These are phyloP conservation scores for Actinia equina DNA, from an alignment of 64 coral and sea anemone species.

Conservation along the genomic window DNA sequence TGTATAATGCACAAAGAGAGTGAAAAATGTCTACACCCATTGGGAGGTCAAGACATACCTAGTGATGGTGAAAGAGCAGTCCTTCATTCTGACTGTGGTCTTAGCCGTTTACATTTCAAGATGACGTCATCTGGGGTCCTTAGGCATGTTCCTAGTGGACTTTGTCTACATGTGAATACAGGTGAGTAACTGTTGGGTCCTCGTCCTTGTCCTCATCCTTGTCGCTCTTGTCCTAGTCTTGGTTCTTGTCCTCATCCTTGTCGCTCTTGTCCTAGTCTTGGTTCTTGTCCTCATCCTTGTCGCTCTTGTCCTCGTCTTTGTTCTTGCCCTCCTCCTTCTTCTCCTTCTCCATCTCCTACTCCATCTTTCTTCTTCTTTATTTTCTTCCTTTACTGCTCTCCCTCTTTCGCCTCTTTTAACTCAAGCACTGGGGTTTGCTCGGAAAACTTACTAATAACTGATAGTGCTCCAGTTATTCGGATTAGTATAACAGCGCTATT, in stretches of 20 bases:
- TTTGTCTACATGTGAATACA: not conserved
- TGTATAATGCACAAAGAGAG: not conserved
- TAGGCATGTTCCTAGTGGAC: conserved; percentile 10
- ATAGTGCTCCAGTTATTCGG: not conserved
- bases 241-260: too few relatives aligned
- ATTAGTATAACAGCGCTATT: not conserved
- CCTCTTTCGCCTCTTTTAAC: too few relatives aligned
- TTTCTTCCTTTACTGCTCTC: too few relatives aligned
- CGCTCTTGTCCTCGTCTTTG: not conserved
- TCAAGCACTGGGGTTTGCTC: too few relatives aligned
- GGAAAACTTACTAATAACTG: not conserved
- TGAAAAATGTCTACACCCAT: conserved; percentile 17
- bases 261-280: too few relatives aligned
- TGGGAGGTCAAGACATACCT: not conserved
- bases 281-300: not conserved
- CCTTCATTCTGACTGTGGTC: conserved; percentile 9
- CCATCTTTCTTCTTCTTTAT: too few relatives aligned
- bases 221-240: not conserved
- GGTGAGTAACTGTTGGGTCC: not conserved
- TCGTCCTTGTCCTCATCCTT: not conserved
- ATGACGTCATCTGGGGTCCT: not conserved
- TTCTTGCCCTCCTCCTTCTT: not conserved
- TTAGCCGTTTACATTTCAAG: not conserved
- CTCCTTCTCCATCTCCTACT: too few relatives aligned
- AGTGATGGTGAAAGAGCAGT: not conserved